These are phyloP conservation scores for Melinaea marsaeus DNA, from an alignment of 2,888 invertebrate genomes.

Conservation along the genomic window DNA sequence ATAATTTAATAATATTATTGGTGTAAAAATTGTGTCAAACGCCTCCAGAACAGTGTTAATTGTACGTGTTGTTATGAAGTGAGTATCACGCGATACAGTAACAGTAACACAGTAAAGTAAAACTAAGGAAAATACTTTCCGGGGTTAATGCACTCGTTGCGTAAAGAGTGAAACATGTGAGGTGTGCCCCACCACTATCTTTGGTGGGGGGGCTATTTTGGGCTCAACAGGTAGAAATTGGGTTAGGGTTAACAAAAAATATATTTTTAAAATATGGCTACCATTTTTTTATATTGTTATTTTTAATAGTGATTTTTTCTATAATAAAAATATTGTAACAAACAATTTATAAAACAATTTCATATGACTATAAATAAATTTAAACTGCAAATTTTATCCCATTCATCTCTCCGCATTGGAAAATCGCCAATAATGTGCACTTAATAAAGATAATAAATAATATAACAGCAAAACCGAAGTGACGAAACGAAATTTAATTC, in stretches of 20 bases:
- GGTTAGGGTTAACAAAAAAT: too few relatives aligned
- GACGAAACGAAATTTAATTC: conserved; percentile 71
- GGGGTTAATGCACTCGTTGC: conserved; percentile 76
- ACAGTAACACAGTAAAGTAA: conserved; percentile 72
- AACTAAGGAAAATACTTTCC: conserved; percentile 77
- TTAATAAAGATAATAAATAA: conserved; percentile 1
- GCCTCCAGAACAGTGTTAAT: not conserved
- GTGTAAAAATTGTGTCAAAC: conserved; percentile 2
- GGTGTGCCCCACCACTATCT: conserved; percentile 42
- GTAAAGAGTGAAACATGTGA: conserved; percentile 69
- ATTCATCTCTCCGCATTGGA: conserved; percentile 11
- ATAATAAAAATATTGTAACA: too few relatives aligned
- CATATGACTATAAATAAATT: not conserved
- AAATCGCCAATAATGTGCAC: conserved; percentile 12
- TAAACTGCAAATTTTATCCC: not conserved
- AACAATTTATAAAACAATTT: too few relatives aligned
- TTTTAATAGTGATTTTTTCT: too few relatives aligned
- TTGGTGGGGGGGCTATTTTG: too few relatives aligned
- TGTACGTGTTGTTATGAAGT: conserved; percentile 43
- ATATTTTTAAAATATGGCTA: too few relatives aligned
- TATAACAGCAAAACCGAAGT: conserved; percentile 51
- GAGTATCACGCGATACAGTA: conserved; percentile 69
- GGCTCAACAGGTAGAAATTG: too few relatives aligned
- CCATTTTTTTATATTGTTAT: too few relatives aligned
- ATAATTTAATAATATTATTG: too few relatives aligned